Evolutionary conservation across 1,140 invertebrate genomes (phyloP).

Genomic region (Drosophila repleta): DNA sequence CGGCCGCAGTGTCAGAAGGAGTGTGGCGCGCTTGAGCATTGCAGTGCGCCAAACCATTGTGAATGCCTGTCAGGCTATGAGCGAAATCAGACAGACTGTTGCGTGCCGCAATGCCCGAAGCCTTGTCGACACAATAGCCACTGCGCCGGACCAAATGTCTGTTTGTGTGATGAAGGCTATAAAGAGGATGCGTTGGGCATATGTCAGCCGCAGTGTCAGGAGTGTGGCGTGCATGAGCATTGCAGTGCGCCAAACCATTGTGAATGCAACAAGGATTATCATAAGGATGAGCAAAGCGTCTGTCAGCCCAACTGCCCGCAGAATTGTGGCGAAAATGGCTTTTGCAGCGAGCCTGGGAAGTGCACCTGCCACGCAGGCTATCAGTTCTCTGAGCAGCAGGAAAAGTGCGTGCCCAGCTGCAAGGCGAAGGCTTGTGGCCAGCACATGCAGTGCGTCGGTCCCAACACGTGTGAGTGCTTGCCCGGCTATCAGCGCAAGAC

Average conservation of each 20-base stretch:
- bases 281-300: not conserved
- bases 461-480: constrained; percentile 3
- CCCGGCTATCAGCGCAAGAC: not conserved
- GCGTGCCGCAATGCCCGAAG: constrained; percentile 13
- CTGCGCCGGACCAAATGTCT: constrained; percentile 84
- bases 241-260: constrained; percentile 84
- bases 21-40: not conserved
- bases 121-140: constrained; percentile 67
- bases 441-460: not conserved
- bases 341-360: not conserved
- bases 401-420: constrained; percentile 10
- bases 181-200: not conserved
- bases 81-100: not conserved
- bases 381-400: not conserved
- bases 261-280: constrained; percentile 81
- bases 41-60: constrained; percentile 84
- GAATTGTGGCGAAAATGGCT: constrained; percentile 1
- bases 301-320: constrained; percentile 3
- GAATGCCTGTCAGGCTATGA: constrained; percentile 76
- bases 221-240: not conserved
- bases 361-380: constrained; percentile 14
- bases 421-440: not conserved
- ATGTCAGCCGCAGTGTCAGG: not conserved
- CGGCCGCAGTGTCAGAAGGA: not conserved
- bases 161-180: constrained; percentile 84